These are phyloP conservation scores for Podarcis cretensis DNA, from an alignment of 2,113 vertebrate species.

Conservation along the genomic window DNA sequence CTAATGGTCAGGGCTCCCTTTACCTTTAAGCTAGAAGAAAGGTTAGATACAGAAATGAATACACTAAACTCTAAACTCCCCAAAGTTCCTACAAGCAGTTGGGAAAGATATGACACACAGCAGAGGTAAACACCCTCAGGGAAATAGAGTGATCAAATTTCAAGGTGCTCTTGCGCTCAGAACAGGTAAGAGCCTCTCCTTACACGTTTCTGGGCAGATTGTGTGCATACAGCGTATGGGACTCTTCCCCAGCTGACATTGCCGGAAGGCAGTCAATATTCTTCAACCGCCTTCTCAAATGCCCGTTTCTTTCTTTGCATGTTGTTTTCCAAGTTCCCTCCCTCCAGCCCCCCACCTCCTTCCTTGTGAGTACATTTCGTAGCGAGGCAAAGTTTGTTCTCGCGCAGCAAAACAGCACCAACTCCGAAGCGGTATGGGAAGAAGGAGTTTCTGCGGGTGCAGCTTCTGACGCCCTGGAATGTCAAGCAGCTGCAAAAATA, in stretches of 20 bases:
- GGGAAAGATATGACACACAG: background rate
- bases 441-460: background rate
- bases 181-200: background rate
- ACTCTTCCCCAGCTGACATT: background rate
- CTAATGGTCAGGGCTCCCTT: too few relatives aligned
- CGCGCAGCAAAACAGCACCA: background rate
- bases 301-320: background rate
- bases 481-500: background rate
- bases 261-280: too few relatives aligned
- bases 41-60: background rate
- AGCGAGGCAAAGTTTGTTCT: too few relatives aligned
- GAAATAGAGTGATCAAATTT: background rate
- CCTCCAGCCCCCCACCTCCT: too few relatives aligned
- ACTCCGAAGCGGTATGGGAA: background rate
- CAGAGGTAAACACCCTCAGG: background rate
- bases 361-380: too few relatives aligned
- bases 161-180: background rate
- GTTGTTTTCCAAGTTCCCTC: too few relatives aligned
- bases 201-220: background rate
- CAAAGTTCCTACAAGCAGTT: too few relatives aligned
- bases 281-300: background rate
- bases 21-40: too few relatives aligned
- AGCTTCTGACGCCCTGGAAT: background rate
- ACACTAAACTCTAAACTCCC: background rate
- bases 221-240: background rate